phyloP scores from a whole-genome alignment of 2,888 invertebrate species.

The Tipula lateralis region DNA sequence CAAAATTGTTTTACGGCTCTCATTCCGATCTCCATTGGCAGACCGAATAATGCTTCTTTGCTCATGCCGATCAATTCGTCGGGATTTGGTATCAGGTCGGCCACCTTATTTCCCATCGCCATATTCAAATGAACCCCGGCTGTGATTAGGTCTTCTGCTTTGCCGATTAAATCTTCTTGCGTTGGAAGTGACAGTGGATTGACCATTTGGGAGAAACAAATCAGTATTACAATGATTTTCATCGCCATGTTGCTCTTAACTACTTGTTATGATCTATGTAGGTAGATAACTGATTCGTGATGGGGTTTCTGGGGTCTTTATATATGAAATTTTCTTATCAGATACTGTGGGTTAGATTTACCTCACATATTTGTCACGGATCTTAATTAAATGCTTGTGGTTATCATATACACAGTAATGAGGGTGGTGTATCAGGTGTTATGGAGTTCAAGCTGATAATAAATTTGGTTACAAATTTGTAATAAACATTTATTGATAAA shows the following conservation, averaged over 20 bases:
- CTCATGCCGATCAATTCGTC: slow-evolving; percentile 32
- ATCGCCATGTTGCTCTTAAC: background rate
- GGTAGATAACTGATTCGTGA: background rate
- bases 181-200: background rate
- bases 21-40: slow-evolving; percentile 32
- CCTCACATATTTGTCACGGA: background rate
- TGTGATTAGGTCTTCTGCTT: background rate
- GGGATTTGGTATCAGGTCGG: slow-evolving; percentile 31
- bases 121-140: background rate
- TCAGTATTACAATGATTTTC: background rate
- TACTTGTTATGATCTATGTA: background rate
- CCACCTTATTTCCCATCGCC: background rate
- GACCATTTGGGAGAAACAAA: background rate
- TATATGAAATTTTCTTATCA: background rate
- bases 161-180: background rate
- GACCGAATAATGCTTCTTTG: slow-evolving; percentile 33
- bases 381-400: background rate
- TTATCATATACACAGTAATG: background rate
- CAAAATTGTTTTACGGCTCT: slow-evolving; percentile 32
- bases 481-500: no score
- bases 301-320: background rate
- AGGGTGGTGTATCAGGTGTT: background rate
- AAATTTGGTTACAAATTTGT: background rate
- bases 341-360: background rate
- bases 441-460: background rate